phyloP scores from a whole-genome alignment of 2,888 invertebrate species.

The Gibbula magus region DNA sequence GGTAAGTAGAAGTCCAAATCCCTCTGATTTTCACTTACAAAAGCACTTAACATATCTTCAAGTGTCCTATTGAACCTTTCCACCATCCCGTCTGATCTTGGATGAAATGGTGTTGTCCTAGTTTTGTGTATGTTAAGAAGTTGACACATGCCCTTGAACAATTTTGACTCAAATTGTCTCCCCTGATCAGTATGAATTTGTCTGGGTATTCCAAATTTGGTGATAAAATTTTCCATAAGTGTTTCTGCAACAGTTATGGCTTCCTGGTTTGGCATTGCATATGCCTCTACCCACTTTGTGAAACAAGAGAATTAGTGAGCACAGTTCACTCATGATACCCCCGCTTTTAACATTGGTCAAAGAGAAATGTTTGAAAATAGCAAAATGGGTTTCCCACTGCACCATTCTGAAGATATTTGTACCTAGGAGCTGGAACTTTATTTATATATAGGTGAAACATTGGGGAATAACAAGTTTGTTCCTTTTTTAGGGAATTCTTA shows the following conservation, averaged over 20 bases:
- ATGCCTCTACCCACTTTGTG: too few species aligned
- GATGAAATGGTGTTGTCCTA: conserved; percentile 41
- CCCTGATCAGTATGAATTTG: conserved; percentile 48
- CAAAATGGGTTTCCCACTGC: too few species aligned
- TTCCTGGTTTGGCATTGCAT: conserved; percentile 35
- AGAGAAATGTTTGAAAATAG: conserved; percentile 45
- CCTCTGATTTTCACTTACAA: conserved; percentile 30
- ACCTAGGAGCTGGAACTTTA: too few species aligned
- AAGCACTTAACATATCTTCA: conserved; percentile 34
- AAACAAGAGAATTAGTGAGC: too few species aligned
- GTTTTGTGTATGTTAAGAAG: conserved; percentile 43
- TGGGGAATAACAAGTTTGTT: too few species aligned
- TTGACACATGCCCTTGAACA: conserved; percentile 41
- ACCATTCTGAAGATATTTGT: too few species aligned
- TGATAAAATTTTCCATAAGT: conserved; percentile 41
- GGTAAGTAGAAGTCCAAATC: conserved; percentile 48
- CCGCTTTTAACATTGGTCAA: too few species aligned
- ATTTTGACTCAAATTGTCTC: conserved; percentile 42
- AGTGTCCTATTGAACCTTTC: conserved; percentile 45
- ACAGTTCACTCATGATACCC: too few species aligned
- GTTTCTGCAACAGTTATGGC: conserved; percentile 44
- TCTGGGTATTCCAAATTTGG: conserved; percentile 35
- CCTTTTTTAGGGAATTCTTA: too few species aligned
- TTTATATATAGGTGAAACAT: too few species aligned
- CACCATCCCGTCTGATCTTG: conserved; percentile 42